Evolutionary conservation across 2,113 vertebrate species (phyloP).

Genomic region (Platysteira castanea): DNA sequence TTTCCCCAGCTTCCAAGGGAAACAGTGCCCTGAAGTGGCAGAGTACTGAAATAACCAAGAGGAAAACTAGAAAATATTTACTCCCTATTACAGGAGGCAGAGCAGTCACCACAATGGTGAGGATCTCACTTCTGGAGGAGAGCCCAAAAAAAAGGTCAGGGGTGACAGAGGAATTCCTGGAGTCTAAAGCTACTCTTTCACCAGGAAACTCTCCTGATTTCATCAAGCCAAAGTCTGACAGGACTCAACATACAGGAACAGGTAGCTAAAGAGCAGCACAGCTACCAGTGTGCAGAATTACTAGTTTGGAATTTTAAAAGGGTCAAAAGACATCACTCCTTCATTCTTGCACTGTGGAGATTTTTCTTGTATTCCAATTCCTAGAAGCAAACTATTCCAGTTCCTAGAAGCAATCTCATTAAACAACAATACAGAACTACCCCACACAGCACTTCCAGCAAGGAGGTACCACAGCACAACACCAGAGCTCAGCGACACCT

Average conservation of each 20-base stretch:
- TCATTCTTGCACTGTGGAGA: fast-evolving
- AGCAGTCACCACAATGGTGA: background rate
- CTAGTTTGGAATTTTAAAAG: background rate
- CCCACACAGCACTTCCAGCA: fast-evolving
- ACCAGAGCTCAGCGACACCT: background rate
- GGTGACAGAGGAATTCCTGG: background rate
- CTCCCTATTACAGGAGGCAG: background rate
- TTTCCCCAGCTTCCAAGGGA: background rate
- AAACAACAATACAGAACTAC: fast-evolving
- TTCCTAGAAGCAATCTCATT: background rate
- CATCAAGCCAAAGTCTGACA: background rate
- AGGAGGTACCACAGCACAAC: background rate
- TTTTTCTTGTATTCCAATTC: background rate
- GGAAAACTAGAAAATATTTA: background rate
- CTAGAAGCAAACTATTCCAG: fast-evolving
- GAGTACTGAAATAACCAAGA: background rate
- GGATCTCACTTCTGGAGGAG: background rate
- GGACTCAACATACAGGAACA: background rate
- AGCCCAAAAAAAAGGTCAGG: background rate
- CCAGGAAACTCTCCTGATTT: background rate
- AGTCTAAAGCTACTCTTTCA: background rate
- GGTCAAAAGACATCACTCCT: background rate
- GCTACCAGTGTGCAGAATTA: background rate
- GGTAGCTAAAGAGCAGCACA: background rate
- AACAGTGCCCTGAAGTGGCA: background rate